Conservation (phyloP, 1,140 invertebrate species). For the Colletes gigas region DNA sequence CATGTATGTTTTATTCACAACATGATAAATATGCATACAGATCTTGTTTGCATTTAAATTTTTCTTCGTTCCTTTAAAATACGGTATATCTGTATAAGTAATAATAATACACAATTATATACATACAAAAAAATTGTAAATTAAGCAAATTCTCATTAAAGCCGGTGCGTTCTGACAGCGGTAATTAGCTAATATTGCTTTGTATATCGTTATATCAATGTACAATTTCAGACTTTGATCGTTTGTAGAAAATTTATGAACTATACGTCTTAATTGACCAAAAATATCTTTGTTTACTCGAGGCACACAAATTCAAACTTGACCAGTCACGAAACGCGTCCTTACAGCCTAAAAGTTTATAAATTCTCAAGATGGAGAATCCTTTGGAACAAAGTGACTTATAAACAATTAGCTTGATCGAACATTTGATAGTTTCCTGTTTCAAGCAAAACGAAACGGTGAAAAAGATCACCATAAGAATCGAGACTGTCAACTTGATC, state of each 20-base stretch:
- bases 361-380: neutral
- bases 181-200: conserved; percentile 26
- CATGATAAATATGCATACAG: conserved; percentile 19
- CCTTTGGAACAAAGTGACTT: neutral
- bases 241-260: neutral
- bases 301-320: neutral
- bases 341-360: too few relatives aligned
- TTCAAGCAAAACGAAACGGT: neutral
- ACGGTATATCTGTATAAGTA: neutral
- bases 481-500: neutral
- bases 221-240: neutral
- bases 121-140: neutral
- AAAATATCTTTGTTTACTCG: neutral
- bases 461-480: neutral
- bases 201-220: conserved; percentile 11
- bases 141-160: neutral
- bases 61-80: neutral
- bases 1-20: conserved; percentile 31
- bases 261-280: conserved; percentile 22
- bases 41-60: neutral
- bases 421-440: neutral
- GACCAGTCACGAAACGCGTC: neutral
- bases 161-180: neutral
- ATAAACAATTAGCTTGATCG: neutral
- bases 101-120: neutral